Percentiles rank a stretch among this genome's conserved stretches.
Conservation (phyloP, 2,888 invertebrate species). For the Pseudanteris insignis region DNA sequence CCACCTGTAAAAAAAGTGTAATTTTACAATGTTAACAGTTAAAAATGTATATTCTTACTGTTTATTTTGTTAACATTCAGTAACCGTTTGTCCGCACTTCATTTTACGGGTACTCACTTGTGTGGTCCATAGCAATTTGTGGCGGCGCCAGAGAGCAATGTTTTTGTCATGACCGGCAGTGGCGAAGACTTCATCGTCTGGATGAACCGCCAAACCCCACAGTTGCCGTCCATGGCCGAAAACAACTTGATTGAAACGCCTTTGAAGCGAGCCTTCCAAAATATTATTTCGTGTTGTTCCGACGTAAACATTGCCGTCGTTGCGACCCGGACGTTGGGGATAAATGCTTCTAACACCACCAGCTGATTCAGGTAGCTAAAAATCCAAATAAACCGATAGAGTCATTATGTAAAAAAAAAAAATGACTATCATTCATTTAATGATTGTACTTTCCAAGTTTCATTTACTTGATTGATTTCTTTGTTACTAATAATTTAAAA, state of each 20-base stretch:
- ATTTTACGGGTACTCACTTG: no score
- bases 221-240: slow-evolving; percentile 90
- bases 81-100: no score
- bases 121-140: slow-evolving; percentile 86
- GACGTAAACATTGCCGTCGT: slow-evolving; percentile 90
- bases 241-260: slow-evolving; percentile 85
- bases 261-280: slow-evolving; percentile 87
- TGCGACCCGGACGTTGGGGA: slow-evolving; percentile 85
- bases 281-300: slow-evolving; percentile 91
- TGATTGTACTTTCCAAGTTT: no score
- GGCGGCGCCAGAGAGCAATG: slow-evolving; percentile 89
- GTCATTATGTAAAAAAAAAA: no score
- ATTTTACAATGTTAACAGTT: background rate
- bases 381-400: slow-evolving; percentile 37
- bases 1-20: slow-evolving; percentile 69
- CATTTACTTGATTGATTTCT: background rate
- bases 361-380: slow-evolving; percentile 83
- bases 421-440: no score
- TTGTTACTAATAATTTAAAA: no score
- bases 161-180: slow-evolving; percentile 92
- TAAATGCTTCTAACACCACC: slow-evolving; percentile 92
- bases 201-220: slow-evolving; percentile 89
- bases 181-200: slow-evolving; percentile 89
- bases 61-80: no score
- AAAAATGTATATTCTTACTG: no score